phyloP scores from a whole-genome alignment of 2,888 invertebrate species.

The Ochropleura leucogaster region DNA sequence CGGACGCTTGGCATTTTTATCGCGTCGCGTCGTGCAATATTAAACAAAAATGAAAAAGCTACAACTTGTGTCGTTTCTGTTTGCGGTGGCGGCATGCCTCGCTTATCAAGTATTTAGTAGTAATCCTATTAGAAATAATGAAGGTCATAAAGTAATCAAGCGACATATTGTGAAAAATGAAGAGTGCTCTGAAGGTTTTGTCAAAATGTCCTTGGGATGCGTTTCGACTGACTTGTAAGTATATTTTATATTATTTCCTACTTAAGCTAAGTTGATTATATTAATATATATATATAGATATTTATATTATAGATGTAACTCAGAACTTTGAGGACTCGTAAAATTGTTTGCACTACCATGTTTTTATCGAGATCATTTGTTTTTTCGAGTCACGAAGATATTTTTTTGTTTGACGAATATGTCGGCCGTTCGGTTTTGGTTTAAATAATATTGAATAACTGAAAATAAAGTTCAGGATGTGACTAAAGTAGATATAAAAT shows the following conservation, averaged over 20 bases:
- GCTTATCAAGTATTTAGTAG: not conserved
- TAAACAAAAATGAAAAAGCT: constrained; percentile 15
- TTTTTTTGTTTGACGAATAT: no score
- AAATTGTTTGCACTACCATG: not conserved
- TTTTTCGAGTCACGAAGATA: not conserved
- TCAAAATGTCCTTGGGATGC: not conserved
- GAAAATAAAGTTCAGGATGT: no score
- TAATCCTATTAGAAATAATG: not conserved
- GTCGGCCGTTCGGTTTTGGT: no score
- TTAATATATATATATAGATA: no score
- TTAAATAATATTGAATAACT: no score
- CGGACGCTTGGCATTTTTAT: not conserved
- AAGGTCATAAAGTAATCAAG: constrained; percentile 1
- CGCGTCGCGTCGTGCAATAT: not conserved
- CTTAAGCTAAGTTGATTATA: not conserved
- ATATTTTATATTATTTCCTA: not conserved
- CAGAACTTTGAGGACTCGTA: not conserved
- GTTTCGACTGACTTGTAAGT: constrained; percentile 7
- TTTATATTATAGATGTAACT: not conserved
- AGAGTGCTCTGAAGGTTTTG: not conserved
- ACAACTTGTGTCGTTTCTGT: not conserved
- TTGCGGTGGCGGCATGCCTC: not conserved
- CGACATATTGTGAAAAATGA: not conserved
- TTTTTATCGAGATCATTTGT: not conserved
- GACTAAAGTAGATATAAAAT: no score